A percentile compares a stretch with the other conserved stretches of the same genome.
Evolutionary conservation across 2,113 vertebrate genomes (phyloP).

Genomic region (Cranoglanis bouderius): DNA sequence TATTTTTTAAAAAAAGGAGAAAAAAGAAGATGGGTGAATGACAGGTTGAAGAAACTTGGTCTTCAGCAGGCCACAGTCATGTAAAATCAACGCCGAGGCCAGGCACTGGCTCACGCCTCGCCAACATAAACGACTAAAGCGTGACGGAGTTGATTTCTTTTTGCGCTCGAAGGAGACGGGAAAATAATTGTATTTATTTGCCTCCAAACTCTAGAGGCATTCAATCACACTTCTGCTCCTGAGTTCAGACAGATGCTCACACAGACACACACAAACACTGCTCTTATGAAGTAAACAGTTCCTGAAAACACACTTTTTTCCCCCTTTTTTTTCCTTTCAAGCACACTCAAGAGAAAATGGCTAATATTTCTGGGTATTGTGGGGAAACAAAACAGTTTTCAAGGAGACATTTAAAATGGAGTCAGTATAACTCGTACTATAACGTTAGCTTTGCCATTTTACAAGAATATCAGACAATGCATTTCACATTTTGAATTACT

Average conservation of each 20-base stretch:
- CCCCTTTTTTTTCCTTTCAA: not conserved
- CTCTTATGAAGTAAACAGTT: conserved; percentile 11
- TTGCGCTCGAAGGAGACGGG: conserved; percentile 32
- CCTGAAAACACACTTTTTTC: not conserved
- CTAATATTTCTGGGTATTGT: not conserved
- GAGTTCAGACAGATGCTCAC: not conserved
- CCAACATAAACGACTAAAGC: conserved; percentile 1
- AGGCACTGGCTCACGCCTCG: not conserved
- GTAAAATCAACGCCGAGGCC: not conserved
- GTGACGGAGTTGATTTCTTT: conserved; percentile 43
- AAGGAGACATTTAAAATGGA: not conserved
- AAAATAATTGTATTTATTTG: conserved; percentile 46
- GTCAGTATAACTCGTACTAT: no score
- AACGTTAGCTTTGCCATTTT: not conserved
- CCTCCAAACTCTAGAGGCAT: conserved; percentile 18
- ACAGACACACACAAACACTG: not conserved
- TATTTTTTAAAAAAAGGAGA: no score
- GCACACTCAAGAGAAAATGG: conserved; percentile 11
- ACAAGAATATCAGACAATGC: not conserved
- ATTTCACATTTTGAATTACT: not conserved
- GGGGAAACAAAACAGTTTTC: not conserved
- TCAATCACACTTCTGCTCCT: conserved; percentile 1
- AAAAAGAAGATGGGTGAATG: conserved; percentile 25
- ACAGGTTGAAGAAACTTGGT: conserved; percentile 17
- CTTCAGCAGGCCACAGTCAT: conserved; percentile 17